Evolutionary conservation across 2,888 invertebrate genomes (phyloP), one percentile per base, ranked within the genome.

Genomic region (Megastigmus dorsalis): DNA sequence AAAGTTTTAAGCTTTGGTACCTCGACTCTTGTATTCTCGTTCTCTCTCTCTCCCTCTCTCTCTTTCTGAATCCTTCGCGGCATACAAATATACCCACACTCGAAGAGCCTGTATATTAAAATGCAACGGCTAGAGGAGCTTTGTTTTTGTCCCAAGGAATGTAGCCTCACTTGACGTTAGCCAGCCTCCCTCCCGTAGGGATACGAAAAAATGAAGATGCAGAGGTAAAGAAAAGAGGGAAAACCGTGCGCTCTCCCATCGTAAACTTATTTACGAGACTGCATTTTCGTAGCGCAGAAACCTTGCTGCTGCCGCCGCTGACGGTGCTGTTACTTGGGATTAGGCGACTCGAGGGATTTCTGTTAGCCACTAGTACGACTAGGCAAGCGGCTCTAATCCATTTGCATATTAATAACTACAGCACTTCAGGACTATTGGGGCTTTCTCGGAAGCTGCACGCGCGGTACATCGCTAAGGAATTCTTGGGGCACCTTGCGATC

Each of bases 401-500:
- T 66, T 43, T 66, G 41, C 66, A 66, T 66, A 55, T 66, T 66
- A 66, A 66, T 54, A 66, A 66, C 66, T 18, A 33, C 28, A 18
- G 20, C 20, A n/a, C n/a, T n/a, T n/a, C n/a, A n/a, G n/a, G n/a
- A n/a, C n/a, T n/a, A n/a, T n/a, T n/a, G n/a, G n/a, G n/a, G n/a
- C n/a, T n/a, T n/a, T n/a, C n/a, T n/a, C n/a, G n/a, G n/a, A n/a
- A n/a, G n/a, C n/a, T n/a, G n/a, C n/a, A n/a, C n/a, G n/a, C n/a
- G n/a, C n/a, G n/a, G n/a, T n/a, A n/a, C n/a, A n/a, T n/a, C n/a
- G n/a, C n/a, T n/a, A n/a, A n/a, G n/a, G n/a, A n/a, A n/a, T n/a
- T n/a, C n/a, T n/a, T n/a, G n/a, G n/a, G n/a, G n/a, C n/a, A n/a
- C n/a, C n/a, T n/a, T n/a, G n/a, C n/a, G n/a, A n/a, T n/a, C n/a